phyloP scores from a whole-genome alignment of 2,888 invertebrate genomes.

The Acanthosoma haemorrhoidale region DNA sequence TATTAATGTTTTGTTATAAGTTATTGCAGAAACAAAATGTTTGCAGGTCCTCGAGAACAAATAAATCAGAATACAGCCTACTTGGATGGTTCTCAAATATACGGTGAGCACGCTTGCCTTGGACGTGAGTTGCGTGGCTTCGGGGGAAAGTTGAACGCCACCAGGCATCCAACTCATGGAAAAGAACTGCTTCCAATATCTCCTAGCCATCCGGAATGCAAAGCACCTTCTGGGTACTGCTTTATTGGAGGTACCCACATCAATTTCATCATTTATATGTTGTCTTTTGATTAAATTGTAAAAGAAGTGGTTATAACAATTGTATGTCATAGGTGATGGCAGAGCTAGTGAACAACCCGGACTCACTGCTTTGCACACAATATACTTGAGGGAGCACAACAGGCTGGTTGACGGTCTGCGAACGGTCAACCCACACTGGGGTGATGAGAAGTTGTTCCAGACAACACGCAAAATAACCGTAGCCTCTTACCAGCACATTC shows the following conservation, averaged over 20 bases:
- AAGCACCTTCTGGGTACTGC: constrained; percentile 76
- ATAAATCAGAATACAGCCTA: constrained; percentile 90
- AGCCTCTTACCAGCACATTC: constrained; percentile 74
- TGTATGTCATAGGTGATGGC: constrained; percentile 60
- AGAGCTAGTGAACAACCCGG: constrained; percentile 90
- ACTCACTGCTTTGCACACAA: constrained; percentile 79
- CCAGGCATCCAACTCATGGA: constrained; percentile 62
- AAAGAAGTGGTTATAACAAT: background rate
- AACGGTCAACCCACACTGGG: constrained; percentile 83
- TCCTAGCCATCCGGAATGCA: constrained; percentile 78
- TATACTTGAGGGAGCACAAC: constrained; percentile 87
- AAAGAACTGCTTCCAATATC: constrained; percentile 76
- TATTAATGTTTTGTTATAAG: too few species aligned
- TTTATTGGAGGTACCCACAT: constrained; percentile 69
- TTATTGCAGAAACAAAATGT: background rate
- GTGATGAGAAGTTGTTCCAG: constrained; percentile 76
- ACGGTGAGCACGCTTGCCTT: constrained; percentile 83
- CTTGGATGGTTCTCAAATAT: constrained; percentile 79
- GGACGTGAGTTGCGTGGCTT: constrained; percentile 69
- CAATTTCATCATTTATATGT: too few species aligned
- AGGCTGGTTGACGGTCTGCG: constrained; percentile 71
- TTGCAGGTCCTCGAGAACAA: constrained; percentile 77
- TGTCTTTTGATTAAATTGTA: background rate
- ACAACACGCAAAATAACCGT: constrained; percentile 70
- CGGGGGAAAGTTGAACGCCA: constrained; percentile 76